Percentiles rank a stretch among this genome's conserved stretches.
phyloP scores from a whole-genome alignment of 2,113 vertebrate genomes.

The Budorcas taxicolor region DNA sequence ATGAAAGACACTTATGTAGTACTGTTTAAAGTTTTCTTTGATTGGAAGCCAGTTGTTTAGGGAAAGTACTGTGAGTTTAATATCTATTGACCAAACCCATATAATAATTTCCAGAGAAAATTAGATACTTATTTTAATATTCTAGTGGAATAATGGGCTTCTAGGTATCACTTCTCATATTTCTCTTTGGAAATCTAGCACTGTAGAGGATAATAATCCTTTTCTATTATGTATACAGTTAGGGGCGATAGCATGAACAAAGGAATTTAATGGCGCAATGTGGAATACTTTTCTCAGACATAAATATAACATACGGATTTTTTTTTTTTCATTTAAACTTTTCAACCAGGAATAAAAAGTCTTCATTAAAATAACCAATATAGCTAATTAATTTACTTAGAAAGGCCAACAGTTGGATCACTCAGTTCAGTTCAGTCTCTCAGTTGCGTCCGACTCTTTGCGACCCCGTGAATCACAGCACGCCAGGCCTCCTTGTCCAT shows the following conservation, averaged over 20 bases:
- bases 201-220: not conserved
- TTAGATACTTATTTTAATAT: not conserved
- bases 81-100: not conserved
- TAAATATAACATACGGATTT: not conserved
- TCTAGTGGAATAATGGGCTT: not conserved
- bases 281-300: not conserved
- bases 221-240: not conserved
- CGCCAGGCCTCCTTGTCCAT: too few species aligned
- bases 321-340: not conserved
- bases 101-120: conserved; percentile 2
- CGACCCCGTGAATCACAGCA: too few species aligned
- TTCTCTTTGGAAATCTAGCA: not conserved
- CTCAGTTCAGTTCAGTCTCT: too few species aligned
- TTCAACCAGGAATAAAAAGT: not conserved
- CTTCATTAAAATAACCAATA: not conserved
- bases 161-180: not conserved
- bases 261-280: not conserved
- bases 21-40: not conserved
- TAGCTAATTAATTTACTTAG: not conserved
- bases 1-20: conserved; percentile 14
- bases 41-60: not conserved
- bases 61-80: not conserved
- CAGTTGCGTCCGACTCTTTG: too few species aligned
- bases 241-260: not conserved
- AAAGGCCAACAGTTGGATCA: not conserved